Conservation (phyloP, 2,888 invertebrate species). For the Lamproptera curius region DNA sequence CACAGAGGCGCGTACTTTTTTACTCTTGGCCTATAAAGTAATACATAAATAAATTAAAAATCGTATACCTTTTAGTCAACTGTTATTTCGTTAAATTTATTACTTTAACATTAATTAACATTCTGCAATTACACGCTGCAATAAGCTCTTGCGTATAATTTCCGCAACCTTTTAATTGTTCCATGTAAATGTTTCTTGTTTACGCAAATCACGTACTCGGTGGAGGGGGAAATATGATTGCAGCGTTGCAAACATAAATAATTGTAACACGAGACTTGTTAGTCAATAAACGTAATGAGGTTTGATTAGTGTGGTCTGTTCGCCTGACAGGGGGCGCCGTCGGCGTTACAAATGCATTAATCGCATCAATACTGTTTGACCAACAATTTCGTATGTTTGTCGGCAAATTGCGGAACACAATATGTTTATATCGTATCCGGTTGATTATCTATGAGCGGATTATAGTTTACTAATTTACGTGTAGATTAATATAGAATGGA, state of each 20-base stretch:
- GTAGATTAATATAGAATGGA: no score
- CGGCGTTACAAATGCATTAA: slow-evolving; percentile 38
- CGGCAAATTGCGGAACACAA: background rate
- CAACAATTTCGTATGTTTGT: background rate
- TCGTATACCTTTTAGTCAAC: no score
- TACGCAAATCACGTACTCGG: background rate
- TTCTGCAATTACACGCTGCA: background rate
- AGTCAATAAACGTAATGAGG: slow-evolving; percentile 60
- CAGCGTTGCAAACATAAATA: slow-evolving; percentile 42
- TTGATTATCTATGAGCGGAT: no score
- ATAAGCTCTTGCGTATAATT: no score
- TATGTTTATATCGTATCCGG: no score
- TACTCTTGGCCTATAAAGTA: no score
- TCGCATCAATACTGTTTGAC: background rate
- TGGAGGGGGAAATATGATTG: slow-evolving; percentile 35
- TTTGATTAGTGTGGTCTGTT: slow-evolving; percentile 52
- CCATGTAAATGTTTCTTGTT: slow-evolving; percentile 1
- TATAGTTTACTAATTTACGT: no score
- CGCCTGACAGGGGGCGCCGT: slow-evolving; percentile 30
- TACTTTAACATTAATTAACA: no score
- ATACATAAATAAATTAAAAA: no score
- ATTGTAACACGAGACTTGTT: slow-evolving; percentile 53
- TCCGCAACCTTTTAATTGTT: slow-evolving; percentile 3
- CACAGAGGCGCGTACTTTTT: no score
- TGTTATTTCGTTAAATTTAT: no score